phyloP scores from a whole-genome alignment of 2,113 vertebrate genomes.

The Telmatochromis sp. region DNA sequence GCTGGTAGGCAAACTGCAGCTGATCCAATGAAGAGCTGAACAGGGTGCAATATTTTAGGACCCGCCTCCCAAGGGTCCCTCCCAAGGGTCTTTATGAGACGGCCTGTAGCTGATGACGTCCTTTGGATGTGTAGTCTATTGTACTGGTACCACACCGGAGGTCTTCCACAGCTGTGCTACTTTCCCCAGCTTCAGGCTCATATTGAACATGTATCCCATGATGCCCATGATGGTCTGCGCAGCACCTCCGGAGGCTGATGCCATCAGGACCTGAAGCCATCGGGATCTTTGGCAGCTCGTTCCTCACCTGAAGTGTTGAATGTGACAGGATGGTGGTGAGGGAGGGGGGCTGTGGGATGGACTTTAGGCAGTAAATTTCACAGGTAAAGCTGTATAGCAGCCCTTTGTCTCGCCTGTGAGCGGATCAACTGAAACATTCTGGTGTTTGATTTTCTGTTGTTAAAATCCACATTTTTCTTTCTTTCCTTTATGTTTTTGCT shows the following conservation, averaged over 20 bases:
- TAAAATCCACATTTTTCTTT: constrained; percentile 1
- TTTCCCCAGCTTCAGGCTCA: neutral
- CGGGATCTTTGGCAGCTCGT: neutral
- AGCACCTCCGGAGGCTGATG: neutral
- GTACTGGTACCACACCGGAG: neutral
- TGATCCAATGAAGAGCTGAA: neutral
- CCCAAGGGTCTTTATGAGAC: fast-evolving
- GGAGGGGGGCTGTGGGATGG: neutral
- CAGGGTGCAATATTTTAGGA: neutral
- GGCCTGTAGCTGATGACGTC: neutral
- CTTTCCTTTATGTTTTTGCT: neutral
- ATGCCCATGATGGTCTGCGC: neutral
- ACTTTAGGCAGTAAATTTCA: neutral
- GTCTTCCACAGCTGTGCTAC: neutral
- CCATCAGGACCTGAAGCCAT: neutral
- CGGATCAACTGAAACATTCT: neutral
- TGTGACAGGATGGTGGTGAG: neutral
- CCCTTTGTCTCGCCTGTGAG: neutral
- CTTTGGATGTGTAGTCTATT: neutral
- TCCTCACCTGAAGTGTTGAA: neutral
- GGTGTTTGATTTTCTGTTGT: neutral
- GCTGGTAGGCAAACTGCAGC: neutral
- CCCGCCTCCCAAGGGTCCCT: fast-evolving
- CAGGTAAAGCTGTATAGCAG: fast-evolving
- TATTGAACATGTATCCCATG: neutral